phyloP scores from a whole-genome alignment of 2,797 vertebrate genomes.

The Coluber constrictor region DNA sequence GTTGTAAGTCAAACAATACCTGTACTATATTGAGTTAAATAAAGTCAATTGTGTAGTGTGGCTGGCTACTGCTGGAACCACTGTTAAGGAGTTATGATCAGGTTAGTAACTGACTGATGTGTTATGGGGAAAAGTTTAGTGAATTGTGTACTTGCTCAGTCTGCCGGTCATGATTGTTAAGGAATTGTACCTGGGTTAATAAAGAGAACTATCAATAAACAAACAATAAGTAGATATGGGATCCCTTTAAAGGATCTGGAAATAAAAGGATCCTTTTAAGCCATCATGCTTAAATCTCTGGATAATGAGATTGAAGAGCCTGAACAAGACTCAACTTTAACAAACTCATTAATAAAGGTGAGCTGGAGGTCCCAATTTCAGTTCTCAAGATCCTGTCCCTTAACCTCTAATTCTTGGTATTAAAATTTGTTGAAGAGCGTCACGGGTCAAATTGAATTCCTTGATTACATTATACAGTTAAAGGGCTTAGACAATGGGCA shows the following conservation, averaged over 20 bases:
- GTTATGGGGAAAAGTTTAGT: background rate
- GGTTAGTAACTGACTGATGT: background rate
- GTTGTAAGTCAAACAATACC: background rate
- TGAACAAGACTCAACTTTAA: background rate
- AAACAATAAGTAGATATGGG: background rate
- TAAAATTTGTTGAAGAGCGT: background rate
- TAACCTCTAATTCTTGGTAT: background rate
- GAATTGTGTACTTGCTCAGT: background rate
- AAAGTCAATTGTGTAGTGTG: background rate
- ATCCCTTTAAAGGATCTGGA: background rate
- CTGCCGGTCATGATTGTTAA: background rate
- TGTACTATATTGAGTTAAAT: background rate
- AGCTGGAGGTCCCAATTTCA: background rate
- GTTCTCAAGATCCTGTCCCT: background rate
- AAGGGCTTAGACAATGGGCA: background rate
- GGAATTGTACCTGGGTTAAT: background rate
- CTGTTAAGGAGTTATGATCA: background rate
- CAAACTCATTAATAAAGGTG: background rate
- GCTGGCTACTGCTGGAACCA: background rate
- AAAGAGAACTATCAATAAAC: background rate
- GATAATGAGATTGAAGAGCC: background rate
- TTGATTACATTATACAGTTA: background rate
- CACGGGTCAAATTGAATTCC: background rate
- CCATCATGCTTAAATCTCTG: background rate
- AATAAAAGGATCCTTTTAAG: background rate